Conservation (phyloP, 2,113 vertebrate species). For the Capra hircus region DNA sequence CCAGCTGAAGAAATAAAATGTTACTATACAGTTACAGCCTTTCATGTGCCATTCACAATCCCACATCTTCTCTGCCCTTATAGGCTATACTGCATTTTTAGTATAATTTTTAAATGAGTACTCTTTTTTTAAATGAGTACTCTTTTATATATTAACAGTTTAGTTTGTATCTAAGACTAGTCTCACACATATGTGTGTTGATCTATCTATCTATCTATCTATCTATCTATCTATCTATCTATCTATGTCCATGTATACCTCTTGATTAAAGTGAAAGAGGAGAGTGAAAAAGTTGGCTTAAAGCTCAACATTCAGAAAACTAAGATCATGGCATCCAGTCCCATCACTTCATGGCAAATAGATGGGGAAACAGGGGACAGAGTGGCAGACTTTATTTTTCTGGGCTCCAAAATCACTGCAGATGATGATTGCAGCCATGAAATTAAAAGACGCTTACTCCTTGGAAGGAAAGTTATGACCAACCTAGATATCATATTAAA, state of each 20-base stretch:
- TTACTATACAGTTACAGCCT: background rate
- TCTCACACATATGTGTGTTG: background rate
- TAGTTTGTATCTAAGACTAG: background rate
- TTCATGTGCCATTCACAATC: background rate
- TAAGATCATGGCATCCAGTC: too few species aligned
- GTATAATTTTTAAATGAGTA: background rate
- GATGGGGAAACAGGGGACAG: too few species aligned
- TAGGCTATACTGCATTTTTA: background rate
- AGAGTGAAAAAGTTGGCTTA: too few species aligned
- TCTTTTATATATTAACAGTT: background rate
- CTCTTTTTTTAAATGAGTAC: background rate
- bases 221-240: background rate
- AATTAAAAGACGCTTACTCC: too few species aligned
- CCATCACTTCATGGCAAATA: too few species aligned
- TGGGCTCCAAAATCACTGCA: too few species aligned
- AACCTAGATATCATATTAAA: too few species aligned
- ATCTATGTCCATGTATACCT: background rate
- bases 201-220: fast-evolving
- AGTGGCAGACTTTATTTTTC: too few species aligned
- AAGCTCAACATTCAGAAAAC: too few species aligned
- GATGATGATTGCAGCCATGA: too few species aligned
- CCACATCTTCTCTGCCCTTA: background rate
- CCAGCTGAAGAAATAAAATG: background rate
- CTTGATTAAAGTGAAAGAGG: too few species aligned
- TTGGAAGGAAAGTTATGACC: too few species aligned